Evolutionary conservation across 2,888 invertebrate genomes (phyloP).

Genomic region (Terebella lapidaria): DNA sequence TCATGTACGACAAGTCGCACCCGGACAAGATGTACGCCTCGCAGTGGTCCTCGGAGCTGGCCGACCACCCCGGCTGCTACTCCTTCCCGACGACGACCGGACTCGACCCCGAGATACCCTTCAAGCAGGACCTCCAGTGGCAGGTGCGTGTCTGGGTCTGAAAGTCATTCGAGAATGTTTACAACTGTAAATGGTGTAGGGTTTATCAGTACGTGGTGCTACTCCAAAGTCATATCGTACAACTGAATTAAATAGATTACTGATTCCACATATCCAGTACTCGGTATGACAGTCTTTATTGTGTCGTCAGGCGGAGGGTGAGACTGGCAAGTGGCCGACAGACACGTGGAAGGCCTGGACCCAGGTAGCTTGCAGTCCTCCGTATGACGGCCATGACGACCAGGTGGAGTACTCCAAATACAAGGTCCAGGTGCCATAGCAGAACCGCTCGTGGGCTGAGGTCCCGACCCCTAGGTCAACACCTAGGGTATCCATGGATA

Average conservation of each 20-base stretch:
- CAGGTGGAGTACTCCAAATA: slow-evolving; percentile 26
- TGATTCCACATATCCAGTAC: too few relatives aligned
- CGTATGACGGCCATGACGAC: slow-evolving; percentile 25
- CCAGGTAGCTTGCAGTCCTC: slow-evolving; percentile 18
- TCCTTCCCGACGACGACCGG: slow-evolving; percentile 25
- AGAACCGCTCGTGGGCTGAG: too few relatives aligned
- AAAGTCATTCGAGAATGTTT: neutral
- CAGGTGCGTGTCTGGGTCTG: slow-evolving; percentile 14
- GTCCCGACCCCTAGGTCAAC: too few relatives aligned
- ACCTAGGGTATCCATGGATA: too few relatives aligned
- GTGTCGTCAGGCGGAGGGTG: slow-evolving; percentile 9
- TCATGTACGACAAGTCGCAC: slow-evolving; percentile 26
- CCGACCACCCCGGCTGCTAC: slow-evolving; percentile 23
- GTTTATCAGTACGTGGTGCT: too few relatives aligned
- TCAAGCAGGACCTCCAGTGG: slow-evolving; percentile 25
- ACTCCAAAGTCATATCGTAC: too few relatives aligned
- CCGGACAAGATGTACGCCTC: slow-evolving; percentile 29
- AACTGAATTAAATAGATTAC: too few relatives aligned
- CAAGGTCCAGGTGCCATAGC: slow-evolving; percentile 19
- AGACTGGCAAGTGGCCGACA: slow-evolving; percentile 27
- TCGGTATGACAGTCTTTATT: too few relatives aligned
- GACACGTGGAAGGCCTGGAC: slow-evolving; percentile 28
- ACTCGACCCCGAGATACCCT: slow-evolving; percentile 23
- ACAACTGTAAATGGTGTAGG: neutral
- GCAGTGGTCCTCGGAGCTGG: slow-evolving; percentile 27